Conservation (phyloP, 2,888 invertebrate genomes). For the Cryptocephalus primarius region DNA sequence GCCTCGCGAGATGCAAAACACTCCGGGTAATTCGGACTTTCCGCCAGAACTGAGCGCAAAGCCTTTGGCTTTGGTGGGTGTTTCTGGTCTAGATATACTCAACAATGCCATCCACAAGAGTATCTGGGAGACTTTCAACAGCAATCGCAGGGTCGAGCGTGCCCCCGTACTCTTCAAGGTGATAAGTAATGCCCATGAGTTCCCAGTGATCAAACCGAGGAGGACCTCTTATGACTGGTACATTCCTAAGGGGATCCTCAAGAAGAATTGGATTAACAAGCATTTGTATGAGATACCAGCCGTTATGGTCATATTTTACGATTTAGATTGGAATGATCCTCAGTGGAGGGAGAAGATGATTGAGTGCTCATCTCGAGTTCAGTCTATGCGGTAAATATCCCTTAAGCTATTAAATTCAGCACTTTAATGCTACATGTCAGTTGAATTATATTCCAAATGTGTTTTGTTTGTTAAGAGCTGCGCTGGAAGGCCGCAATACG, state of each 20-base stretch:
- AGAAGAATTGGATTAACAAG: slow-evolving; percentile 91
- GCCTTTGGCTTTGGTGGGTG: slow-evolving; percentile 76
- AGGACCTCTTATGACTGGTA: slow-evolving; percentile 91
- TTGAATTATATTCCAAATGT: neutral
- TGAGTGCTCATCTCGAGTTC: slow-evolving; percentile 85
- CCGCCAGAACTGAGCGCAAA: slow-evolving; percentile 75
- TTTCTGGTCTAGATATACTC: slow-evolving; percentile 77
- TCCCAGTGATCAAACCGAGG: slow-evolving; percentile 78
- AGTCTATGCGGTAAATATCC: slow-evolving; percentile 51
- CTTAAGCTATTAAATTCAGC: too few relatives aligned
- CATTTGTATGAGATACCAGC: slow-evolving; percentile 84
- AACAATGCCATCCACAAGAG: slow-evolving; percentile 81
- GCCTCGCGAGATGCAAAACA: slow-evolving; percentile 12
- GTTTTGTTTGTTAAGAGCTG: slow-evolving; percentile 42
- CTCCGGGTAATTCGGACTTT: slow-evolving; percentile 37
- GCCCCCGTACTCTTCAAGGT: slow-evolving; percentile 76
- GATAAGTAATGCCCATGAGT: slow-evolving; percentile 72
- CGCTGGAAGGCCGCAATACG: slow-evolving; percentile 60
- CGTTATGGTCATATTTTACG: slow-evolving; percentile 89
- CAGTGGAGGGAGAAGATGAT: slow-evolving; percentile 92
- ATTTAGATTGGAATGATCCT: slow-evolving; percentile 93
- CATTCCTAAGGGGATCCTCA: slow-evolving; percentile 86
- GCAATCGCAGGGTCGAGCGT: slow-evolving; percentile 70
- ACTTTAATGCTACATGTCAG: neutral
- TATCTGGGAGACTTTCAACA: slow-evolving; percentile 88